Evolutionary conservation across 2,888 invertebrate species (phyloP).

Genomic region (Drosophila affinis): DNA sequence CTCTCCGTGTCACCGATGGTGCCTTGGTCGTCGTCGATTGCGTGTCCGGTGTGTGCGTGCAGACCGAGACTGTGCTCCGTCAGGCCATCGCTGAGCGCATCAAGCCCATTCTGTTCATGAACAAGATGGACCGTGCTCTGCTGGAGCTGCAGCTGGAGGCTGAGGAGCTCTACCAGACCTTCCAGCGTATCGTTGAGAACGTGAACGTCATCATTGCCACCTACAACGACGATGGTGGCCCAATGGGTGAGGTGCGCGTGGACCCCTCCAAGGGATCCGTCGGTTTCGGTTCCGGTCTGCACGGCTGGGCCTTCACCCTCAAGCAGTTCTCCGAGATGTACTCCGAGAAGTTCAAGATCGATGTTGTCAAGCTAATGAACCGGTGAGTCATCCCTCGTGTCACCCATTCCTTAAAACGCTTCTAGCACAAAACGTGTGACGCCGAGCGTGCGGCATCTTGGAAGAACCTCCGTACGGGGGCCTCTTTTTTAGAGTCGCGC

Average conservation of each 20-base stretch:
- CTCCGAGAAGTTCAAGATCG: conserved; percentile 99
- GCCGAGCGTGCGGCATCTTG: conserved; percentile 66
- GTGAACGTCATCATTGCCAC: conserved; percentile 99
- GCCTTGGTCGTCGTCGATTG: conserved; percentile 99
- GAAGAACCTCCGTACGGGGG: conserved; percentile 12
- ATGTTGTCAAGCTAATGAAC: conserved; percentile 98
- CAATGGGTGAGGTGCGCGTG: conserved; percentile 99
- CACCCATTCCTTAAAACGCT: conserved; percentile 51
- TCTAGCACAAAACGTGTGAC: conserved; percentile 83
- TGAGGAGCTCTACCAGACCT: conserved; percentile 99
- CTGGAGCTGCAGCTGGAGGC: conserved; percentile 97
- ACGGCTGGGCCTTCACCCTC: conserved; percentile 99
- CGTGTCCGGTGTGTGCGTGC: conserved; percentile 99
- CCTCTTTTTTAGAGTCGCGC: conserved; percentile 49
- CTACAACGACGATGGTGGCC: conserved; percentile 98
- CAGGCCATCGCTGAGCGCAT: conserved; percentile 99
- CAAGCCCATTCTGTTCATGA: conserved; percentile 99
- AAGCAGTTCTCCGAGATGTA: conserved; percentile 99
- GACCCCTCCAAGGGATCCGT: conserved; percentile 99
- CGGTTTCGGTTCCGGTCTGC: conserved; percentile 99
- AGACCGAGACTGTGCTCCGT: conserved; percentile 98
- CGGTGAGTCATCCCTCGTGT: conserved; percentile 82
- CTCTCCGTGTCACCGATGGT: conserved; percentile 99
- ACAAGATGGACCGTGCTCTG: conserved; percentile 99
- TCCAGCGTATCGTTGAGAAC: conserved; percentile 99